These are phyloP conservation scores for Argyrosomus japonicus DNA, from an alignment of 2,113 vertebrate genomes.

Conservation along the genomic window DNA sequence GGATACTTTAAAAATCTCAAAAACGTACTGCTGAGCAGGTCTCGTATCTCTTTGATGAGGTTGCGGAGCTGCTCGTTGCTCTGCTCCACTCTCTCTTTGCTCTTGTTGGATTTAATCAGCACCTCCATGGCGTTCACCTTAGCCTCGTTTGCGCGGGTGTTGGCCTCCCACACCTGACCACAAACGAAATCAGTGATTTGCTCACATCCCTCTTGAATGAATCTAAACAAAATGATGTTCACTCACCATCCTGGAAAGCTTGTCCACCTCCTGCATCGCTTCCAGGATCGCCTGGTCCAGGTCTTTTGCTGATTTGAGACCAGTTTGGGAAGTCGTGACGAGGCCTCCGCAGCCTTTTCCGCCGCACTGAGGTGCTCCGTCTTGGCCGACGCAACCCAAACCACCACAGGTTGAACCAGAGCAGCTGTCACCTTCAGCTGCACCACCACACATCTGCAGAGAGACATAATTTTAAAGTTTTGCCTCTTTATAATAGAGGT, in stretches of 20 bases:
- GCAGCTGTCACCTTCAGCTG: constrained; percentile 84
- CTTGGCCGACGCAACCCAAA: constrained; percentile 83
- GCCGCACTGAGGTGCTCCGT: constrained; percentile 87
- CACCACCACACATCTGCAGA: constrained; percentile 89
- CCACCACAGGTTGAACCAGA: constrained; percentile 87
- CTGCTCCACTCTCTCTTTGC: constrained; percentile 90
- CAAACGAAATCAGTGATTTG: neutral
- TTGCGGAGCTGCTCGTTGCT: constrained; percentile 93
- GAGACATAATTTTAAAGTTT: neutral
- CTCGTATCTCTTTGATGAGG: constrained; percentile 94
- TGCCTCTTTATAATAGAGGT: neutral
- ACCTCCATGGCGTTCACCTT: constrained; percentile 90
- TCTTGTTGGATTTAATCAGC: constrained; percentile 90
- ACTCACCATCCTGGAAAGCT: constrained; percentile 93
- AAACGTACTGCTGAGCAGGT: constrained; percentile 92
- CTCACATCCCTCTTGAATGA: neutral
- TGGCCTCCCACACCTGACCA: constrained; percentile 92
- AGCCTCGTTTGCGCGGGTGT: constrained; percentile 90
- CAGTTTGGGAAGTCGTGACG: constrained; percentile 78
- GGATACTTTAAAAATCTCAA: neutral
- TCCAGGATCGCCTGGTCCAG: constrained; percentile 90
- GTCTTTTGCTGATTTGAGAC: constrained; percentile 89
- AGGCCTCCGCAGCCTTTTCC: constrained; percentile 88
- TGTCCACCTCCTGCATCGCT: constrained; percentile 92
- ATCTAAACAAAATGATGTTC: neutral